phyloP scores from a whole-genome alignment of 2,888 invertebrate species.

The Leptopilina drosophilae region DNA sequence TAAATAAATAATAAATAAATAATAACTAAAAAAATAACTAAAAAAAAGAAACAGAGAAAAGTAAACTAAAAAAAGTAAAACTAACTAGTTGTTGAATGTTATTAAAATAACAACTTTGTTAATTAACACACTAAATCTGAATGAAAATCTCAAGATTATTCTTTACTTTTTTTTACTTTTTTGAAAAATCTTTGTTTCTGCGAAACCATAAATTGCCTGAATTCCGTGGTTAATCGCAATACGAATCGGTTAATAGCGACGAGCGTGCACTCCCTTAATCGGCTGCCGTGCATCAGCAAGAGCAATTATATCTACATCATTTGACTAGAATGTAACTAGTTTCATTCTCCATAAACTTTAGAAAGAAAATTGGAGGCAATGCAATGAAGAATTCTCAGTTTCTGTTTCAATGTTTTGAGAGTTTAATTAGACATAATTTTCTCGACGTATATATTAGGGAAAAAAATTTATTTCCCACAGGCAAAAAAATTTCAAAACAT shows the following conservation, averaged over 20 bases:
- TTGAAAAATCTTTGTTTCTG: background rate
- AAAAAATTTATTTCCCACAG: background rate
- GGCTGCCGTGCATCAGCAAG: conserved; percentile 31
- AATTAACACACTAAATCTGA: conserved; percentile 1
- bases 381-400: background rate
- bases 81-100: too few relatives aligned
- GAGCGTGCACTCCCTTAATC: conserved; percentile 31
- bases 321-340: conserved; percentile 36
- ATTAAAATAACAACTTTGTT: background rate
- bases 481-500: background rate
- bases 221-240: conserved; percentile 26
- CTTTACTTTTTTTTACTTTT: background rate
- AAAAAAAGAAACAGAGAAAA: too few relatives aligned
- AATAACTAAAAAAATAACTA: too few relatives aligned
- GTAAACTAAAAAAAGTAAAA: too few relatives aligned
- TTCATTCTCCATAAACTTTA: conserved; percentile 1
- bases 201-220: conserved; percentile 26
- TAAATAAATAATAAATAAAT: too few relatives aligned
- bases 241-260: conserved; percentile 29
- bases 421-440: conserved; percentile 1
- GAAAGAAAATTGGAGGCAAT: background rate
- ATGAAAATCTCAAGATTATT: background rate
- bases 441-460: background rate
- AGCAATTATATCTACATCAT: conserved; percentile 28
- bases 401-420: too few relatives aligned